A percentile compares a stretch with the other conserved stretches of the same genome.
Evolutionary conservation across 2,888 invertebrate species (phyloP).

Genomic region (Cordilura impudica): DNA sequence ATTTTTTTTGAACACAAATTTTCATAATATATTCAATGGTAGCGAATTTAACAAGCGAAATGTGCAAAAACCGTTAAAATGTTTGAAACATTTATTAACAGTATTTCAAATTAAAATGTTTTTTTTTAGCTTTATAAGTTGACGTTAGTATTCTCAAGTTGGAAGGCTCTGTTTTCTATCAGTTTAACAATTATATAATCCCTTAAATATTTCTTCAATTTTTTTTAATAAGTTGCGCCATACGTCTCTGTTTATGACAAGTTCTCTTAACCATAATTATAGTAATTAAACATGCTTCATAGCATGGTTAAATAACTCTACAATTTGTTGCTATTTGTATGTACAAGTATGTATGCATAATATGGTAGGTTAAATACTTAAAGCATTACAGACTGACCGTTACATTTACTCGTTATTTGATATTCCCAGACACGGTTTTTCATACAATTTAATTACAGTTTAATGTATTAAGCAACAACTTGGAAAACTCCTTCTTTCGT

Average conservation of each 20-base stretch:
- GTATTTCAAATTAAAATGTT: too few species aligned
- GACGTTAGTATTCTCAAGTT: too few species aligned
- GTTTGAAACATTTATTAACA: too few species aligned
- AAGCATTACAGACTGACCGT: neutral
- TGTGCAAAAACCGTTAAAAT: too few species aligned
- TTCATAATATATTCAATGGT: too few species aligned
- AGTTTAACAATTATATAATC: too few species aligned
- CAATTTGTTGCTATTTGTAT: neutral
- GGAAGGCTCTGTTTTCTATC: too few species aligned
- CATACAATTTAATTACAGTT: slow-evolving; percentile 51
- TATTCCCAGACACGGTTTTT: slow-evolving; percentile 12
- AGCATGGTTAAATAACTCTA: neutral
- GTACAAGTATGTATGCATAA: too few species aligned
- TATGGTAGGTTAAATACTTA: neutral
- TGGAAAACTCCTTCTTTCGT: neutral
- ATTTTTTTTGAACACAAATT: too few species aligned
- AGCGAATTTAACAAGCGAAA: too few species aligned
- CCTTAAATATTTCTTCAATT: too few species aligned
- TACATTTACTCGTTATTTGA: neutral
- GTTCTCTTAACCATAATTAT: slow-evolving; percentile 17
- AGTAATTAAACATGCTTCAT: slow-evolving; percentile 47
- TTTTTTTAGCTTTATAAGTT: too few species aligned
- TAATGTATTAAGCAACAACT: slow-evolving; percentile 32
- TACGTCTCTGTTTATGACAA: slow-evolving; percentile 1
- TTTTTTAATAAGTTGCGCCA: neutral